These are phyloP conservation scores for Ceyx melanurus DNA, from an alignment of 2,113 vertebrate species.

Conservation along the genomic window DNA sequence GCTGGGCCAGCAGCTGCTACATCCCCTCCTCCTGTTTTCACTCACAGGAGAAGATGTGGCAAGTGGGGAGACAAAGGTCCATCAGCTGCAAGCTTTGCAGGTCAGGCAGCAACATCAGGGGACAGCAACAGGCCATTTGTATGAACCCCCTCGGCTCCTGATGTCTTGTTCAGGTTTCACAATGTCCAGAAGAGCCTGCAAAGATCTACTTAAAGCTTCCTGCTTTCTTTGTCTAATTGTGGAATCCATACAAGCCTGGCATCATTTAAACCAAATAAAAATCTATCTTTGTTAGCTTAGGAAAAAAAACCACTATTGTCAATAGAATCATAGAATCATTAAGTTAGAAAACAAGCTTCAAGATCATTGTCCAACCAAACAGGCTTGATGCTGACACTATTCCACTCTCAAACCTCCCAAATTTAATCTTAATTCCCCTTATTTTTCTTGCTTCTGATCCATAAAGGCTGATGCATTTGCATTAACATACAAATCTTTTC, in stretches of 20 bases:
- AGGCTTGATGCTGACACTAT: neutral
- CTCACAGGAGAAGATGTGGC: accelerated
- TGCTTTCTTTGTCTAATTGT: neutral
- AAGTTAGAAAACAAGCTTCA: too few species aligned
- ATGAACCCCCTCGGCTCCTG: accelerated
- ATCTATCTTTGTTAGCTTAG: neutral
- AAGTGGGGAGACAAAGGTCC: neutral
- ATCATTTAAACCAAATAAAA: neutral
- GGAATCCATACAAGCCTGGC: neutral
- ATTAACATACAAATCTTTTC: neutral
- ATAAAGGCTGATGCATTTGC: neutral
- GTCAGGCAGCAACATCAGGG: neutral
- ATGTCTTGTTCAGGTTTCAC: neutral
- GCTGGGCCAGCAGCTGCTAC: accelerated
- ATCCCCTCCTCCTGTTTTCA: neutral
- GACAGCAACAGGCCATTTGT: neutral
- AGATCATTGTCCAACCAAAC: too few species aligned
- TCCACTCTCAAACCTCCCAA: neutral
- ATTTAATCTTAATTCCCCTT: neutral
- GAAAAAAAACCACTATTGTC: neutral
- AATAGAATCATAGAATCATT: too few species aligned
- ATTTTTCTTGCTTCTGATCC: neutral
- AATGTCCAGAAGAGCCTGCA: neutral
- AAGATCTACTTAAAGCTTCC: neutral
- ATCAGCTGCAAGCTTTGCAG: neutral